Evolutionary conservation across 2,797 vertebrate genomes (phyloP).

Genomic region (Erpetoichthys calabaricus): DNA sequence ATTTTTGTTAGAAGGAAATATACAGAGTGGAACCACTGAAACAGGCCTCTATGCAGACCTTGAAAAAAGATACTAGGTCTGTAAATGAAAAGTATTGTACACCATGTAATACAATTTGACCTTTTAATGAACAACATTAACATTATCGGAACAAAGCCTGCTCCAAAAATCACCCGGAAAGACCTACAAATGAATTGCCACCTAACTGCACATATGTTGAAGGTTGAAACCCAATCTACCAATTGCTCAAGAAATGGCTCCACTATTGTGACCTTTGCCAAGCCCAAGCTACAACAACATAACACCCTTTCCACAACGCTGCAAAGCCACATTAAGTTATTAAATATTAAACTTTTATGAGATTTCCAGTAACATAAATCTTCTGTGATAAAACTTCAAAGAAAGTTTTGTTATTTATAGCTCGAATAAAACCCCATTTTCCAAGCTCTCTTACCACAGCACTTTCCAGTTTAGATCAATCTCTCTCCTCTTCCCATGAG

Average conservation of each 20-base stretch:
- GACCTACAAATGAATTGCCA: background rate
- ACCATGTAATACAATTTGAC: no score
- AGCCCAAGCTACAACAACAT: background rate
- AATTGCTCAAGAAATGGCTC: background rate
- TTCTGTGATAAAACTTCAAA: conserved; percentile 54
- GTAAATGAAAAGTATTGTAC: no score
- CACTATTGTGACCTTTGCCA: background rate
- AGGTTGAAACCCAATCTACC: background rate
- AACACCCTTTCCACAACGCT: conserved; percentile 12
- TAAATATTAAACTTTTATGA: conserved; percentile 33
- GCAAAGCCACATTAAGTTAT: conserved; percentile 29
- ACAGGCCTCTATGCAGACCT: no score
- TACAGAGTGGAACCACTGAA: no score
- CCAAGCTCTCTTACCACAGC: conserved; percentile 50
- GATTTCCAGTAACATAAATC: conserved; percentile 54
- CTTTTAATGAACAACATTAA: background rate
- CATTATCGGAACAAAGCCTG: conserved; percentile 2
- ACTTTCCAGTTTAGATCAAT: conserved; percentile 41
- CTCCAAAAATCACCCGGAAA: no score
- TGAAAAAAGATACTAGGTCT: no score
- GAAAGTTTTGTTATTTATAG: conserved; percentile 51
- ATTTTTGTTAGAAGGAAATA: no score
- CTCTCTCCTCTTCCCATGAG: conserved; percentile 35
- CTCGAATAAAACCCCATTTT: conserved; percentile 34
- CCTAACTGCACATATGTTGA: background rate